Base-by-base conservation (phyloP, 1,140 invertebrate species). In the Drosophila sechellia region DNA sequence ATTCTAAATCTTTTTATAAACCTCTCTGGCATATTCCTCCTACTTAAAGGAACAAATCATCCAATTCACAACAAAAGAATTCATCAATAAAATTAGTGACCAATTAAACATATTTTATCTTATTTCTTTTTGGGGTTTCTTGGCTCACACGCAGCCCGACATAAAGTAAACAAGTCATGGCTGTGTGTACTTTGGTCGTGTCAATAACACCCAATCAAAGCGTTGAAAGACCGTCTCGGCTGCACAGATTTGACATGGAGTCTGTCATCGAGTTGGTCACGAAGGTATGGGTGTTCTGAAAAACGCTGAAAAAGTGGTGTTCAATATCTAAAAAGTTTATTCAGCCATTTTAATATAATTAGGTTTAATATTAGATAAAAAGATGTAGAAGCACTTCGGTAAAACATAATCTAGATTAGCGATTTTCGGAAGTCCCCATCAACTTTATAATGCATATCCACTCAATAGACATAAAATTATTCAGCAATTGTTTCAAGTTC, bases 401-500 rank as follows among this genome's bases (percentile, higher is more conserved):
- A n/a, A 4, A 39, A n/a, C 37, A 0, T 5, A 10, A 12, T 37
- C 4, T 13, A 13, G 10, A 20, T 20, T 11, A 11, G 1, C 20
- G 3, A 39, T 46, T 52, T 58, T 6, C 34, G 40, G 75, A 84
- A 84, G 64, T 55, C 35, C 45, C 35, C 39, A 27, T 10, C 15
- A 12, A 27, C 54, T 20, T 11, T 42, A 31, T 22, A 66, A 66
- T 43, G 63, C 77, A 56, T 54, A 66, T 45, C 17, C 39, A 54
- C 39, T 59, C 50, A 77, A 60, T 64, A 37, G 22, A 5, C 22
- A 74, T 39, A 13, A 71, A 81, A 87, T 74, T 59, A 68, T 59
- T 71, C 58, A 49, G 77, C 78, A 86, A 78, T 85, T 87, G 79
- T 79, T 86, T 87, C 83, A 86, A 86, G 81, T 81, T 87, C 83